Conservation (phyloP, 2,888 invertebrate genomes). For the Cephus spinipes region DNA sequence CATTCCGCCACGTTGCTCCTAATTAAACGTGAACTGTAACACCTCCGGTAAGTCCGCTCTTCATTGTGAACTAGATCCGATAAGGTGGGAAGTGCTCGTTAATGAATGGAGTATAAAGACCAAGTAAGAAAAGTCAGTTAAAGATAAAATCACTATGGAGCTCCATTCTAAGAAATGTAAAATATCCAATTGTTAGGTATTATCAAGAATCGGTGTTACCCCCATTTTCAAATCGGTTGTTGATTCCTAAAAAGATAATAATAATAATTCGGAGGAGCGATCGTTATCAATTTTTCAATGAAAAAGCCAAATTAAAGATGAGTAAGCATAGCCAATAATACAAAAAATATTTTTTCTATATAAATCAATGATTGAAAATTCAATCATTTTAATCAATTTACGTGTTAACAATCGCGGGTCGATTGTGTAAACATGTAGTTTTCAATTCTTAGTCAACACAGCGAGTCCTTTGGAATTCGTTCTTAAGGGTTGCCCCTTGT, state of each 20-base stretch:
- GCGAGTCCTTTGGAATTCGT: not conserved
- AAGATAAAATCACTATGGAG: not conserved
- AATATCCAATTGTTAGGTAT: not conserved
- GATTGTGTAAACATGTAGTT: not conserved
- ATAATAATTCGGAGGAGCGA: not conserved
- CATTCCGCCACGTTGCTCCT: slow-evolving; percentile 56
- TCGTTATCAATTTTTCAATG: not conserved
- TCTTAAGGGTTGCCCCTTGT: not conserved
- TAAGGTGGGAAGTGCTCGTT: slow-evolving; percentile 48
- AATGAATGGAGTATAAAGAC: slow-evolving; percentile 40
- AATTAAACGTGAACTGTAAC: slow-evolving; percentile 64
- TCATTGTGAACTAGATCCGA: slow-evolving; percentile 51
- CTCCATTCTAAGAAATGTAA: not conserved
- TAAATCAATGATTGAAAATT: not conserved
- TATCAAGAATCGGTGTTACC: not conserved
- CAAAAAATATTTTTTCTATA: not conserved
- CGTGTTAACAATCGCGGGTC: not conserved
- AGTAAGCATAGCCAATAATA: not conserved
- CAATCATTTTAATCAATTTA: not conserved
- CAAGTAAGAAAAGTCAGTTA: not conserved
- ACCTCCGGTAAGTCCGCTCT: slow-evolving; percentile 52
- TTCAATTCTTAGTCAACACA: not conserved
- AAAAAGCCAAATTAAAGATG: not conserved
- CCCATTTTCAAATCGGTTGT: not conserved
- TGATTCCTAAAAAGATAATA: not conserved